Evolutionary conservation across 2,888 invertebrate species (phyloP).

Genomic region (Mimas tiliae): DNA sequence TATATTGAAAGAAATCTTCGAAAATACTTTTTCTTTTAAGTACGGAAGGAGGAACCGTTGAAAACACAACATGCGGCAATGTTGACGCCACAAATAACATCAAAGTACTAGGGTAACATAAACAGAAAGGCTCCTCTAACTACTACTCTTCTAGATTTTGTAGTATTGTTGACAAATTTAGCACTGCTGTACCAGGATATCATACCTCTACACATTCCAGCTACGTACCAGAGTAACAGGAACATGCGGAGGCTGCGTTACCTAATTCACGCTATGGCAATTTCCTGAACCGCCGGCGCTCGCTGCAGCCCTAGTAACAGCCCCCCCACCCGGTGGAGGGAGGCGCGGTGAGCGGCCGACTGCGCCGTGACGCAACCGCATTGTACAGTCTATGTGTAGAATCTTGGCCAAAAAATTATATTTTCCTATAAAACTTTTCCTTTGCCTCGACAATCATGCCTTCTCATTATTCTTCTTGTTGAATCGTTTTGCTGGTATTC

Average conservation of each 20-base stretch:
- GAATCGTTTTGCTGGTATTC: too few relatives aligned
- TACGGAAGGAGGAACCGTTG: too few relatives aligned
- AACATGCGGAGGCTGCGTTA: slow-evolving; percentile 13
- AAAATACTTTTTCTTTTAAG: too few relatives aligned
- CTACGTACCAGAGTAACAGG: slow-evolving; percentile 9
- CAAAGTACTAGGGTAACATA: neutral
- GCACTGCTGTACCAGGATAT: slow-evolving; percentile 19
- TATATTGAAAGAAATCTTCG: too few relatives aligned
- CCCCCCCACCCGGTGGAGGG: slow-evolving; percentile 47
- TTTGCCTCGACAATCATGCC: too few relatives aligned
- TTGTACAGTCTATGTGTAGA: slow-evolving; percentile 40
- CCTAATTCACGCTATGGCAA: slow-evolving; percentile 26
- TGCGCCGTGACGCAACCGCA: slow-evolving; percentile 68
- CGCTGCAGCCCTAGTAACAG: slow-evolving; percentile 58
- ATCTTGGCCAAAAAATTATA: slow-evolving; percentile 49
- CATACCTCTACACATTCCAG: neutral
- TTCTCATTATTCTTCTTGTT: too few relatives aligned
- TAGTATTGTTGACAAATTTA: too few relatives aligned
- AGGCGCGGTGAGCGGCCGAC: slow-evolving; percentile 73
- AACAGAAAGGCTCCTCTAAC: too few relatives aligned
- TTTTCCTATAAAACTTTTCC: neutral
- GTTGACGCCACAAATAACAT: too few relatives aligned
- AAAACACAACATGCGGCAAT: too few relatives aligned
- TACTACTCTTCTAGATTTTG: too few relatives aligned
- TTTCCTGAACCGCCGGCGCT: slow-evolving; percentile 37